Conservation (phyloP, 1,140 invertebrate genomes). For the Orchesella cincta region DNA sequence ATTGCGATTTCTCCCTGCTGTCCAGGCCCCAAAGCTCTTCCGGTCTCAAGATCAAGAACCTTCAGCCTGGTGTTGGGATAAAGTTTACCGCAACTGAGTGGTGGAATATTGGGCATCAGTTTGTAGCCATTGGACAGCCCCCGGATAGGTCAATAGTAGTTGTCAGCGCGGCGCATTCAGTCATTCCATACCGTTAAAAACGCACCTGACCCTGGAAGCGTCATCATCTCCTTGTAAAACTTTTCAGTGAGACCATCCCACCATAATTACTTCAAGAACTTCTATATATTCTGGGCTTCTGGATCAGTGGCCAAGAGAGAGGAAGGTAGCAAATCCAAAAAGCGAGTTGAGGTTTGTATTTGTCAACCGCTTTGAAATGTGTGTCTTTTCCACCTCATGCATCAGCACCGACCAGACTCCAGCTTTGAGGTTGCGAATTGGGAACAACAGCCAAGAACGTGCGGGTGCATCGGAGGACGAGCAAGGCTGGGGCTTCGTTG, state of each 20-base stretch:
- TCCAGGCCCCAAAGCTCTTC: conserved; percentile 33
- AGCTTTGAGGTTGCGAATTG: conserved; percentile 40
- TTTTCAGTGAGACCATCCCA: conserved; percentile 43
- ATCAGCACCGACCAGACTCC: conserved; percentile 44
- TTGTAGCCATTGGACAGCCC: conserved; percentile 32
- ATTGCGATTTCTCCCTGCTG: conserved; percentile 43
- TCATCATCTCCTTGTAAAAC: conserved; percentile 40
- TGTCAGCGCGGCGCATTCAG: conserved; percentile 44
- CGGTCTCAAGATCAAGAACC: conserved; percentile 40
- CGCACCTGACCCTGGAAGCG: conserved; percentile 33
- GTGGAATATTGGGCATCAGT: conserved; percentile 38
- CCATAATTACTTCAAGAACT: conserved; percentile 42
- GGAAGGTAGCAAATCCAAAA: conserved; percentile 46
- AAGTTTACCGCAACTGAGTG: conserved; percentile 37
- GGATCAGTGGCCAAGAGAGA: conserved; percentile 41
- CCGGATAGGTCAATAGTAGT: conserved; percentile 45
- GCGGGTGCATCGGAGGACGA: conserved; percentile 33
- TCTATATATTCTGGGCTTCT: conserved; percentile 41
- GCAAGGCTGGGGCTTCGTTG: conserved; percentile 7
- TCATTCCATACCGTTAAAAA: conserved; percentile 47
- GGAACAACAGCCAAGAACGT: conserved; percentile 44
- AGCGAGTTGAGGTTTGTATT: conserved; percentile 38
- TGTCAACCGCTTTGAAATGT: conserved; percentile 46
- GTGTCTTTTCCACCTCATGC: conserved; percentile 39
- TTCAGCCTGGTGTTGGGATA: conserved; percentile 45